These are phyloP conservation scores for Polydrusus cervinus DNA, from an alignment of 2,888 invertebrate species.

Conservation along the genomic window DNA sequence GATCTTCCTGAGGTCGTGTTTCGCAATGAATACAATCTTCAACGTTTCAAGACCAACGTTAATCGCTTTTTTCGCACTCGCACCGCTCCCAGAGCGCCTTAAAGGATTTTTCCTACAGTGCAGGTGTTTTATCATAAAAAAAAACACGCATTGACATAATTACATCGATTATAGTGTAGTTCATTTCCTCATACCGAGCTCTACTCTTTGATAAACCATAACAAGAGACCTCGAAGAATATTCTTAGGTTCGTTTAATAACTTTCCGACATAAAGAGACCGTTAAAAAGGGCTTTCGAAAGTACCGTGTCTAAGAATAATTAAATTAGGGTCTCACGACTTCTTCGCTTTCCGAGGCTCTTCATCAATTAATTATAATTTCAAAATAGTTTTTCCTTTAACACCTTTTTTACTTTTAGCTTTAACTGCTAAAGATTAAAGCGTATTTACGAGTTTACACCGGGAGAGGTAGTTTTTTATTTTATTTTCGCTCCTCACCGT, in stretches of 20 bases:
- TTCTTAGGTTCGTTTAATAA: constrained; percentile 6
- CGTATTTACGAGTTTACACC: constrained; percentile 25
- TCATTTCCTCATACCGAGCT: not conserved
- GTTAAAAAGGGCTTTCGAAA: constrained; percentile 56
- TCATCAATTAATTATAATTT: constrained; percentile 56
- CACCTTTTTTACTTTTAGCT: constrained; percentile 17
- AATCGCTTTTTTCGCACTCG: no score
- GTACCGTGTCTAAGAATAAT: constrained; percentile 55
- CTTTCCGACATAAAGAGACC: constrained; percentile 49
- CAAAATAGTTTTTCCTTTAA: constrained; percentile 46
- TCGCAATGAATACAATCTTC: no score
- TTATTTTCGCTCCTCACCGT: not conserved
- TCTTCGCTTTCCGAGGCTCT: constrained; percentile 50
- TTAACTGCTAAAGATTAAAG: constrained; percentile 29
- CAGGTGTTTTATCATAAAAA: no score
- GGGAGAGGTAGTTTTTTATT: constrained; percentile 17
- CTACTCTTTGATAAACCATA: constrained; percentile 2
- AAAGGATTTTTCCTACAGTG: no score
- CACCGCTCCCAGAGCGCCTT: no score
- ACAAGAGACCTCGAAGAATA: constrained; percentile 24
- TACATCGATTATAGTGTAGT: not conserved
- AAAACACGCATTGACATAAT: no score
- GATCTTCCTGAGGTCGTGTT: no score
- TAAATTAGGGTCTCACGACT: constrained; percentile 56
- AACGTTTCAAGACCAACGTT: no score